Evolutionary conservation across 2,888 invertebrate species (phyloP), one percentile per base, ranked within the genome.

Genomic region (Epinotia ramella): DNA sequence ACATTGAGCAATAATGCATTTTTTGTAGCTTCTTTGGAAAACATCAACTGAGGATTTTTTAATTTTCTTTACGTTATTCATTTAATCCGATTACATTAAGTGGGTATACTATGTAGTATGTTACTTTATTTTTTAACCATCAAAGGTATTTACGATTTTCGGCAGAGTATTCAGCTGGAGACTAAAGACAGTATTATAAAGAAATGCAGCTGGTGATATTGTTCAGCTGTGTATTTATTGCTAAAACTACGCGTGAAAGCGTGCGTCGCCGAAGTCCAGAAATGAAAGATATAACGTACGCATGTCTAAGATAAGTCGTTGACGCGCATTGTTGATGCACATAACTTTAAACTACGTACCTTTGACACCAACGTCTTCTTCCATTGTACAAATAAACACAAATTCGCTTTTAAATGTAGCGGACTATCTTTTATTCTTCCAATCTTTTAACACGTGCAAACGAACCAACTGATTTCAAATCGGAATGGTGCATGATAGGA

Each of bases 361-460:
- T 88, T 88, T 91, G 46, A 84, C 86, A 72, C 83, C 87, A 77
- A 81, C 81, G 77, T 90, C 91, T 81, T 91, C 91, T 68, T 92
- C 92, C 93, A 93, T 93, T 65, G 63, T 83, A 82, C n/a, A 78
- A 75, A 66, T 60, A 70, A 72, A 73, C 68, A 28, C 77, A 73
- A 81, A 78, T 77, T 59, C 49, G 28, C 71, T 12, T 24, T 33
- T 81, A 77, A 80, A 73, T 78, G 74, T 73, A 24, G 78, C 78
- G 79, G 77, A 75, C 71, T 79, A 70, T 74, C 72, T 81, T 79
- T 49, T 79, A 84, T 84, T 82, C 76, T 79, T 77, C 81, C 66
- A 18, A 66, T 66, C 66, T 66, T 80, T 65, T 79, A 87, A 88
- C 92, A 93, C 92, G 92, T 93, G 93, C 82, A 83, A 81, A 76